phyloP scores from a whole-genome alignment of 2,797 vertebrate species.

The Cottoperca gobio region DNA sequence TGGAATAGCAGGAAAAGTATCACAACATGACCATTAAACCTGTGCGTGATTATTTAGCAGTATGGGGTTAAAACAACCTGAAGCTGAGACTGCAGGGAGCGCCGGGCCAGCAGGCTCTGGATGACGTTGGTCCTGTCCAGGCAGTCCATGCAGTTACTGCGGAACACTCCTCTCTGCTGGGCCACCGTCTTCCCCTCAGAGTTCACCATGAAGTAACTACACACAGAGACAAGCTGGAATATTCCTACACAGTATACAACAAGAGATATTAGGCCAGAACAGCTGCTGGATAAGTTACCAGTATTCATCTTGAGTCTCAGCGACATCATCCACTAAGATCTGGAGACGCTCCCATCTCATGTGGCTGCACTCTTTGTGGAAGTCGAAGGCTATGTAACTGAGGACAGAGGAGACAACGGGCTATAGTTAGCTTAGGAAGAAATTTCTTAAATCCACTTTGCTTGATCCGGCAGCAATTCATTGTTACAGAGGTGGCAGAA shows the following conservation, averaged over 20 bases:
- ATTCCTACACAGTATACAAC: neutral
- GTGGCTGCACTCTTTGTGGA: slow-evolving; percentile 97
- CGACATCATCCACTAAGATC: slow-evolving; percentile 90
- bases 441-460: neutral
- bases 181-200: slow-evolving; percentile 85
- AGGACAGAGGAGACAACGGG: slow-evolving; percentile 17
- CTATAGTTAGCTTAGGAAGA: neutral
- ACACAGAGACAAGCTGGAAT: neutral
- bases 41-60: neutral
- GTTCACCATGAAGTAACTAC: slow-evolving; percentile 95
- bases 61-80: slow-evolving; percentile 81
- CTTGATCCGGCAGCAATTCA: neutral
- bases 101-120: slow-evolving; percentile 93
- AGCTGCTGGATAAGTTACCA: slow-evolving; percentile 78
- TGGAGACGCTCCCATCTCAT: slow-evolving; percentile 98
- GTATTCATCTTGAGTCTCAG: slow-evolving; percentile 93
- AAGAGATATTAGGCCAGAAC: neutral
- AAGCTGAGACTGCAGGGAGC: slow-evolving; percentile 95
- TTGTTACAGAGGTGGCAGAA: neutral
- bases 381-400: slow-evolving; percentile 96
- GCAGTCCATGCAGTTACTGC: slow-evolving; percentile 99
- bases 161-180: slow-evolving; percentile 94
- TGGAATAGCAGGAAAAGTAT: neutral
- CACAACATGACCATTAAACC: neutral
- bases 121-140: slow-evolving; percentile 97